Conservation (phyloP, 1,140 invertebrate genomes). For the Zaprionus nigranus region DNA sequence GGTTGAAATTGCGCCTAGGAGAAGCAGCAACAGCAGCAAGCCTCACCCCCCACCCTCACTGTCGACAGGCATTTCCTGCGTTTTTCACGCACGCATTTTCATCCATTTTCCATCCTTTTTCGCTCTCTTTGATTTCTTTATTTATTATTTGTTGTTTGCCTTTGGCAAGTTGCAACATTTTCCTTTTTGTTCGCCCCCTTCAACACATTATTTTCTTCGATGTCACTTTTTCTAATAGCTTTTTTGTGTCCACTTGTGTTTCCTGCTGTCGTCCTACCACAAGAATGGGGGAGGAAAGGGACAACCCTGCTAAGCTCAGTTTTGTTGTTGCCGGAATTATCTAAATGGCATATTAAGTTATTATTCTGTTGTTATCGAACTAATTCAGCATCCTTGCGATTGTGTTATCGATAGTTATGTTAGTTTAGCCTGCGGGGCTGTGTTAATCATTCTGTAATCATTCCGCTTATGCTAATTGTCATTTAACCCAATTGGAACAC, state of each 20-base stretch:
- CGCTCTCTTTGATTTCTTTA: slow-evolving; percentile 29
- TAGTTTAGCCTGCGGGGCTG: not conserved
- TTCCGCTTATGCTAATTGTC: slow-evolving; percentile 22
- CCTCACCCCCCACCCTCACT: slow-evolving; percentile 4
- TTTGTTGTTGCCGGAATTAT: slow-evolving; percentile 20
- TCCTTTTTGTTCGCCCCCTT: slow-evolving; percentile 16
- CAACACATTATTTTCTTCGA: slow-evolving; percentile 9
- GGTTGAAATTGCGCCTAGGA: slow-evolving; percentile 55
- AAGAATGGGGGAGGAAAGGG: slow-evolving; percentile 21
- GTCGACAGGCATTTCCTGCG: slow-evolving; percentile 42
- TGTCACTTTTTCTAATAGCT: slow-evolving; percentile 57
- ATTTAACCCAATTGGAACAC: slow-evolving; percentile 14
- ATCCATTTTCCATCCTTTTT: slow-evolving; percentile 43
- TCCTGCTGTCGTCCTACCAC: slow-evolving; percentile 60
- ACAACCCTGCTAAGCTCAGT: slow-evolving; percentile 22
- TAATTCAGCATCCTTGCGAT: not conserved
- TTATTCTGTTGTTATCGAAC: slow-evolving; percentile 2
- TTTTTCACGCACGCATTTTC: slow-evolving; percentile 65
- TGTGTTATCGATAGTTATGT: not conserved
- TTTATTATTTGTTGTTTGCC: slow-evolving; percentile 55
- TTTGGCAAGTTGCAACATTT: slow-evolving; percentile 65
- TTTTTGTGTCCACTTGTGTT: slow-evolving; percentile 63
- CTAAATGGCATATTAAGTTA: slow-evolving; percentile 25
- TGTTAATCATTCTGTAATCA: slow-evolving; percentile 1
- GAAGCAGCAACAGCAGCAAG: not conserved